These are phyloP conservation scores for Diachasmimorpha longicaudata DNA, from an alignment of 1,140 invertebrate genomes.

Conservation along the genomic window DNA sequence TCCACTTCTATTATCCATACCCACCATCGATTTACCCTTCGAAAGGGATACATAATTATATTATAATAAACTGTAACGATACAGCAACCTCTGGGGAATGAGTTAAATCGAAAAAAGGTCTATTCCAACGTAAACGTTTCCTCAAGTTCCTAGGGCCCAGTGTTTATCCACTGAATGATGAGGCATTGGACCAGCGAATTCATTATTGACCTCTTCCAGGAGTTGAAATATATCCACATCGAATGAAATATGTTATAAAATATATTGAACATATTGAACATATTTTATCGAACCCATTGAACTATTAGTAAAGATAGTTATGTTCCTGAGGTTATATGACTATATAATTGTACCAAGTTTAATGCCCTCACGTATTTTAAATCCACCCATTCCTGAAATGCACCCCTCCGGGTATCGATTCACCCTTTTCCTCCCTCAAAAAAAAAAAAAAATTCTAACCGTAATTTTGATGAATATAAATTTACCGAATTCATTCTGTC, in stretches of 20 bases:
- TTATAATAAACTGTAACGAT: slow-evolving; percentile 65
- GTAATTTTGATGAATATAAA: neutral
- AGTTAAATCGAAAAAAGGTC: neutral
- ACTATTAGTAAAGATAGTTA: neutral
- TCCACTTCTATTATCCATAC: slow-evolving; percentile 17
- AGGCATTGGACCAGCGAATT: neutral
- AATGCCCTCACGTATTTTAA: neutral
- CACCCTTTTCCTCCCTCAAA: no score
- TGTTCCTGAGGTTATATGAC: neutral
- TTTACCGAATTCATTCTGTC: neutral
- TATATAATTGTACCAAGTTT: neutral
- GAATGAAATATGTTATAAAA: no score
- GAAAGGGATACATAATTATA: slow-evolving; percentile 61
- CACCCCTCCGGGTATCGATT: neutral
- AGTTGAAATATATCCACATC: neutral
- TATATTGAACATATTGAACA: no score
- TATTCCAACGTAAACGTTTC: neutral
- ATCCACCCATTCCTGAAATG: neutral
- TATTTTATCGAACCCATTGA: no score
- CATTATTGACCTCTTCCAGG: neutral
- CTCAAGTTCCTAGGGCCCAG: neutral
- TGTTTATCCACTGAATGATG: neutral
- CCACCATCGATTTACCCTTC: slow-evolving; percentile 39
- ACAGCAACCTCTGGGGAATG: slow-evolving; percentile 16
- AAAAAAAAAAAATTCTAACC: no score